A percentile compares a stretch with the other conserved stretches of the same genome.
phyloP scores from a whole-genome alignment of 2,888 invertebrate genomes.

The Erpobdella octoculata region DNA sequence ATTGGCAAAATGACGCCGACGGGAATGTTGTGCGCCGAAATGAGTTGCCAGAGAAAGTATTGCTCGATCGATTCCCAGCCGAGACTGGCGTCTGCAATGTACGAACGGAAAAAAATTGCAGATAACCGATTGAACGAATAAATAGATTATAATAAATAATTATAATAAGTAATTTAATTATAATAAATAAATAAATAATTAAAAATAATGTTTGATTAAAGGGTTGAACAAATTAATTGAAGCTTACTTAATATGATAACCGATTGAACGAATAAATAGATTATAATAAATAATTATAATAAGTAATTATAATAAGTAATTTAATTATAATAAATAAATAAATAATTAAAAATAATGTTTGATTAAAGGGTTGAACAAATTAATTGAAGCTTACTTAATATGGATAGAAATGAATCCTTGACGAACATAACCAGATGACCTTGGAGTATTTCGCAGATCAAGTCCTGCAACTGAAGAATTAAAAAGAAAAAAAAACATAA shows the following conservation, averaged over 20 bases:
- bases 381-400: slow-evolving; percentile 51
- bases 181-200: neutral
- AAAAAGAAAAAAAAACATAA: neutral
- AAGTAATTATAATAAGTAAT: neutral
- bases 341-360: neutral
- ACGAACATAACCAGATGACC: slow-evolving; percentile 62
- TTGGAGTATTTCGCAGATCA: slow-evolving; percentile 82
- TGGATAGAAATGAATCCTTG: slow-evolving; percentile 53
- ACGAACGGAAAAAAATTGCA: neutral
- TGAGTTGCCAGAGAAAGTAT: slow-evolving; percentile 89
- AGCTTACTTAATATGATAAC: slow-evolving; percentile 51
- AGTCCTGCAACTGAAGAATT: slow-evolving; percentile 68
- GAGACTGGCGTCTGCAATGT: slow-evolving; percentile 68
- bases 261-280: neutral
- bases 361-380: neutral
- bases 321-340: neutral
- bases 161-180: neutral
- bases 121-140: neutral
- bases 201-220: neutral
- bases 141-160: neutral
- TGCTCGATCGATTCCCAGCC: slow-evolving; percentile 96
- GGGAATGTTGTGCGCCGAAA: slow-evolving; percentile 84
- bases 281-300: slow-evolving; percentile 3
- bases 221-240: neutral
- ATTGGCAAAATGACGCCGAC: slow-evolving; percentile 78